Base-by-base conservation (phyloP, 1,140 invertebrate species). In the Drosophila auraria region DNA sequence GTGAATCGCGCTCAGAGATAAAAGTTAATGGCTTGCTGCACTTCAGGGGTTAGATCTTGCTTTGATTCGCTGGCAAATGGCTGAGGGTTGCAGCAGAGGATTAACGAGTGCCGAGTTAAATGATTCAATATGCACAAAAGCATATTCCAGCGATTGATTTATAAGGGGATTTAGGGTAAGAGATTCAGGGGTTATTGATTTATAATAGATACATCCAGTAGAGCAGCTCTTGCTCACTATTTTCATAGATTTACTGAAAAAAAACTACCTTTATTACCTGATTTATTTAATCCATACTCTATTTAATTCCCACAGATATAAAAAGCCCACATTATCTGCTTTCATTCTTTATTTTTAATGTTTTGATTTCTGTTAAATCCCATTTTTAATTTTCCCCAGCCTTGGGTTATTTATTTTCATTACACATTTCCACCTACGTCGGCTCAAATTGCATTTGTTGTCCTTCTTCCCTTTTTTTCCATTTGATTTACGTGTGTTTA, bases 11-110 rank as follows among this genome's bases (percentile, higher is more conserved):
- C 77, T 57, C 65, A 63, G 44, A 66, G 74, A 82, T 78, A 87
- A 74, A 87, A 75, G 79, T 82, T 84, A 84, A 84, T 84, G 82
- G 83, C 61, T 63, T 75, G 79, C 60, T 58, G 74, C 83, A 87
- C 82, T 82, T 66, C 60, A 78, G 82, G 82, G 80, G 58, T 71
- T 83, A 83, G 64, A 80, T 83, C 65, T 68, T 33, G 75, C 81
- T 80, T 68, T 83, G 83, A 87, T 89, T 89, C 71, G 45, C 53
- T 60, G 84, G 68, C 66, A 80, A 87, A 83, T 87, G 79, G 79
- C 62, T 57, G 51, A 49, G 20, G 54, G 42, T 20, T 17, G 25
- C 44, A 56, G 63, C 45, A 49, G 71, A 5, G 30, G 69, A 51
- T 50, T 49, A 27, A 15, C 12, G 17, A 25, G 33, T 36, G 53